Percentiles rank a stretch among this genome's conserved stretches.
phyloP scores from a whole-genome alignment of 2,888 invertebrate genomes.

The Hemaris fuciformis region DNA sequence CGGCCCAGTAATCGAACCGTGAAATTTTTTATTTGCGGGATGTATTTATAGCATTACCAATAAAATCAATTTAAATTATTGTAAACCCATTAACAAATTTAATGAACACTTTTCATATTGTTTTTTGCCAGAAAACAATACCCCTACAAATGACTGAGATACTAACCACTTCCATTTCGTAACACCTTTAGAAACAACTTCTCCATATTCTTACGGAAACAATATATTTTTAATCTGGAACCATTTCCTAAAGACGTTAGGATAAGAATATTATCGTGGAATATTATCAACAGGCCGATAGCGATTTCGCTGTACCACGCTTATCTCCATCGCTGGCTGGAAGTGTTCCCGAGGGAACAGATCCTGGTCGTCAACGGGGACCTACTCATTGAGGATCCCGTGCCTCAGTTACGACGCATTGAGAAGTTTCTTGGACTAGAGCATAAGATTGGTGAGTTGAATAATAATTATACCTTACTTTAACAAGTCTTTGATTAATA shows the following conservation, averaged over 20 bases:
- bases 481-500: too few species aligned
- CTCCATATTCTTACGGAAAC: background rate
- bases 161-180: background rate
- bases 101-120: too few species aligned
- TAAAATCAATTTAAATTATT: too few species aligned
- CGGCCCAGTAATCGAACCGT: too few species aligned
- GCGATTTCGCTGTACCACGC: conserved; percentile 95
- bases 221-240: background rate
- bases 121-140: too few species aligned
- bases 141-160: too few species aligned
- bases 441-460: conserved; percentile 73
- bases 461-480: too few species aligned
- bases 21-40: too few species aligned
- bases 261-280: background rate
- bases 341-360: conserved; percentile 94
- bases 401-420: conserved; percentile 91
- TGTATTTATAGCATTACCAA: too few species aligned
- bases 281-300: conserved; percentile 81
- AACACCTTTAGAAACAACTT: background rate
- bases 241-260: background rate
- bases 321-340: conserved; percentile 95
- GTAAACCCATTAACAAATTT: too few species aligned
- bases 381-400: conserved; percentile 93
- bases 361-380: conserved; percentile 98
- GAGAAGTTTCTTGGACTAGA: conserved; percentile 92